These are phyloP conservation scores for Seladonia tumulorum DNA, from an alignment of 2,888 invertebrate species.

Conservation along the genomic window DNA sequence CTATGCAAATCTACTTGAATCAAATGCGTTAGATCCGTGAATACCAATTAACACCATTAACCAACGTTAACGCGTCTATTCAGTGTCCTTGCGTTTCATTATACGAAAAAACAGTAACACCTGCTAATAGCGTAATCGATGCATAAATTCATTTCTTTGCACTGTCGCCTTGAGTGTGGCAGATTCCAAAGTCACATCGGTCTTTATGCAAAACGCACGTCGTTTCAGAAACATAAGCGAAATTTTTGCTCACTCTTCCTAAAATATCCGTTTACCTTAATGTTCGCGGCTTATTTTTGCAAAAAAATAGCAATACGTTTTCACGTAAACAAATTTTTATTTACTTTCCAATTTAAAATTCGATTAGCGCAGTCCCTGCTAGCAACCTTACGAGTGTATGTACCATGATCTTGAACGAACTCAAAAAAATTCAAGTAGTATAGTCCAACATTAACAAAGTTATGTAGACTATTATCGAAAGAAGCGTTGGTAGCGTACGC, in stretches of 20 bases:
- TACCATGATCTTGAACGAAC: background rate
- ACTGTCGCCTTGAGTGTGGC: background rate
- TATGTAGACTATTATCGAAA: background rate
- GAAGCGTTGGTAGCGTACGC: background rate
- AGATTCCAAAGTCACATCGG: background rate
- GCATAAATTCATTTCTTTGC: background rate
- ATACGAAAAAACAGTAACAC: background rate
- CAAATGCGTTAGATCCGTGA: background rate
- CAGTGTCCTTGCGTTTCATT: background rate
- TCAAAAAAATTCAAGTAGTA: no score
- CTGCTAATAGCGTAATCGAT: background rate
- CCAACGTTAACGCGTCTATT: background rate
- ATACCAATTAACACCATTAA: background rate
- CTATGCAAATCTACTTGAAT: background rate
- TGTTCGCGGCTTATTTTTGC: background rate
- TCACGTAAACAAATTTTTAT: no score
- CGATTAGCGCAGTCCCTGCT: background rate
- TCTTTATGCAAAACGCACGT: background rate
- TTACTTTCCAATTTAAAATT: background rate
- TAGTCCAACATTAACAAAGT: no score
- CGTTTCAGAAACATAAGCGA: background rate
- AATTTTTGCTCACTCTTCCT: background rate
- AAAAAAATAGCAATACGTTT: background rate
- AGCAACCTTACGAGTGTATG: background rate
- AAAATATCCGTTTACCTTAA: background rate